phyloP scores from a whole-genome alignment of 2,113 vertebrate genomes.

The Clarias macrocephalus region DNA sequence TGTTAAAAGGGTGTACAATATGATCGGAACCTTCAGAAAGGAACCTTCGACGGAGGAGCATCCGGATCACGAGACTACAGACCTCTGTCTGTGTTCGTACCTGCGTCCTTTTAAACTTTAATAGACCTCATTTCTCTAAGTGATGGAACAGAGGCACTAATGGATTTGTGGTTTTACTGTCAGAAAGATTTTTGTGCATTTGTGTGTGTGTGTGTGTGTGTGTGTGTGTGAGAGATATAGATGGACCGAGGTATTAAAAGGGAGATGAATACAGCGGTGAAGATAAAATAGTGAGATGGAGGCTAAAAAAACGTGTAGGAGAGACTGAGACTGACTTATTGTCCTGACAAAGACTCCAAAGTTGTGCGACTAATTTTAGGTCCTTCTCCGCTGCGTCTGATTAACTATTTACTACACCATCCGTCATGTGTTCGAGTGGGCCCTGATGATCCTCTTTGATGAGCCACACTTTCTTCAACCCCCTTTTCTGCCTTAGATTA shows the following conservation, averaged over 20 bases:
- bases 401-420: constrained; percentile 80
- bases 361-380: constrained; percentile 77
- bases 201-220: not conserved
- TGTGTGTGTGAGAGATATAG: not conserved
- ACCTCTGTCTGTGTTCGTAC: constrained; percentile 27
- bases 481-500: constrained; percentile 53
- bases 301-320: constrained; percentile 43
- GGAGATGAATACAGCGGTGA: constrained; percentile 29
- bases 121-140: constrained; percentile 41
- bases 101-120: constrained; percentile 33
- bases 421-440: constrained; percentile 69
- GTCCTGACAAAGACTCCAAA: constrained; percentile 68
- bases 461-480: constrained; percentile 22
- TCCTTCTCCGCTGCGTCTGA: constrained; percentile 72
- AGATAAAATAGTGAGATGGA: constrained; percentile 47
- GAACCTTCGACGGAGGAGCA: not conserved
- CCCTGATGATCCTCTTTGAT: constrained; percentile 61
- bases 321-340: constrained; percentile 66
- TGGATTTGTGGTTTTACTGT: constrained; percentile 43
- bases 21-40: not conserved
- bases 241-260: constrained; percentile 5
- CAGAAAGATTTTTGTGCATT: not conserved
- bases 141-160: constrained; percentile 37
- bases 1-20: not conserved
- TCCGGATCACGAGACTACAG: not conserved